Conservation (phyloP, 2,113 vertebrate species). For the Atlantisia rogersi region DNA sequence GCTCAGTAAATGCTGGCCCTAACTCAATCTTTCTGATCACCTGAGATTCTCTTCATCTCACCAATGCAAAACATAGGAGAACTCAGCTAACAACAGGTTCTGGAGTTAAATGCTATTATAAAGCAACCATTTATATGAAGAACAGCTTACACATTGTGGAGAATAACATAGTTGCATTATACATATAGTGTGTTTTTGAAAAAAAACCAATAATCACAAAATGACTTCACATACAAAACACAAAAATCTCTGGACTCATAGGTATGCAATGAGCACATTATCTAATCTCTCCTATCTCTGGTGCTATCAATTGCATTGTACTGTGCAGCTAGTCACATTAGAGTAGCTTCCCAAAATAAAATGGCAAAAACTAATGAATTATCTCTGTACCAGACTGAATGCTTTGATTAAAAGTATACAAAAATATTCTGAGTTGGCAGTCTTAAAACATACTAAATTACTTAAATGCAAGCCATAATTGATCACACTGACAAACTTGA, state of each 20-base stretch:
- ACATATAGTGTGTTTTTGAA: fast-evolving
- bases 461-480: not conserved
- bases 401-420: not conserved
- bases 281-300: not conserved
- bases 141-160: not conserved
- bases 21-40: not conserved
- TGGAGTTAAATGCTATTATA: not conserved
- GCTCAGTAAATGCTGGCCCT: not conserved
- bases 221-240: not conserved
- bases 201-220: not conserved
- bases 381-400: not conserved
- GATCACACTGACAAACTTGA: not conserved
- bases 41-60: not conserved
- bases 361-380: not conserved
- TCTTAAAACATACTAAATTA: not conserved
- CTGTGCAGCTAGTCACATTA: not conserved
- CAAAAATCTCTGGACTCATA: not conserved
- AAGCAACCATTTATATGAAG: not conserved
- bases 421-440: not conserved
- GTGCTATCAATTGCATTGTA: not conserved
- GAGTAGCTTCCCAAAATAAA: not conserved
- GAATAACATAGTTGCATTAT: not conserved
- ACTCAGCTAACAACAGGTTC: not conserved
- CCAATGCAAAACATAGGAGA: not conserved
- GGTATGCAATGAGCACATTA: not conserved